phyloP scores from a whole-genome alignment of 30 jellyfish, hydroid and myxozoan genomes.

The Turritopsis dohrnii region DNA sequence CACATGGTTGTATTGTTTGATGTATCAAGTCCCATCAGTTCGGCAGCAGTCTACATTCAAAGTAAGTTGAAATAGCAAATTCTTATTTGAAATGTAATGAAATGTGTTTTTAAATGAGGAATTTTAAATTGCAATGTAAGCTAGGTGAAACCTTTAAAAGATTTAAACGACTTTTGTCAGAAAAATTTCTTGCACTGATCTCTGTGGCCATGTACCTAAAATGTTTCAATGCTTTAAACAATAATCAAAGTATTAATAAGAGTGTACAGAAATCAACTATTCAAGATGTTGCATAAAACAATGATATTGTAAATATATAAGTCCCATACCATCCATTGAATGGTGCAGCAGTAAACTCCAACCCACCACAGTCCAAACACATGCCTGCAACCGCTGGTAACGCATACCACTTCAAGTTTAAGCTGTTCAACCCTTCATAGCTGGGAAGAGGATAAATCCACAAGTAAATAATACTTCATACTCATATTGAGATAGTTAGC shows the following conservation, averaged over 20 bases:
- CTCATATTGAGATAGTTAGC: too few relatives aligned
- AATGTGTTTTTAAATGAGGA: too few relatives aligned
- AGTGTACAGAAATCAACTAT: too few relatives aligned
- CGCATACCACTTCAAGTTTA: conserved; percentile 77
- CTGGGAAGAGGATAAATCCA: too few relatives aligned
- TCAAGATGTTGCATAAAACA: neutral
- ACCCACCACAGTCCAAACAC: conserved; percentile 73
- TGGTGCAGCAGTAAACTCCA: conserved; percentile 69
- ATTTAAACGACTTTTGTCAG: conserved; percentile 62
- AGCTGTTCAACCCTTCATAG: conserved; percentile 44
- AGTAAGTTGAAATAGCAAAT: too few relatives aligned
- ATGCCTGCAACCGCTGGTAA: conserved; percentile 79
- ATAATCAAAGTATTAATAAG: too few relatives aligned
- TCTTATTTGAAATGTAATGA: too few relatives aligned
- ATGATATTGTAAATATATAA: neutral
- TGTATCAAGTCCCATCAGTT: conserved; percentile 62
- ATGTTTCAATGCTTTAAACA: too few relatives aligned
- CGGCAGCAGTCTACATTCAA: conserved; percentile 67
- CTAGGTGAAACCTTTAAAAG: conserved; percentile 70
- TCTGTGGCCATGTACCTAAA: conserved; percentile 92
- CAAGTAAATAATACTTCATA: too few relatives aligned
- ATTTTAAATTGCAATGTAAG: too few relatives aligned
- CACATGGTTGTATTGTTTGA: conserved; percentile 63
- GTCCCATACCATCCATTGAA: conserved; percentile 81
- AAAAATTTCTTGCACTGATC: conserved; percentile 76